Evolutionary conservation across 2,797 vertebrate genomes (phyloP).

Genomic region (Liasis olivaceus): DNA sequence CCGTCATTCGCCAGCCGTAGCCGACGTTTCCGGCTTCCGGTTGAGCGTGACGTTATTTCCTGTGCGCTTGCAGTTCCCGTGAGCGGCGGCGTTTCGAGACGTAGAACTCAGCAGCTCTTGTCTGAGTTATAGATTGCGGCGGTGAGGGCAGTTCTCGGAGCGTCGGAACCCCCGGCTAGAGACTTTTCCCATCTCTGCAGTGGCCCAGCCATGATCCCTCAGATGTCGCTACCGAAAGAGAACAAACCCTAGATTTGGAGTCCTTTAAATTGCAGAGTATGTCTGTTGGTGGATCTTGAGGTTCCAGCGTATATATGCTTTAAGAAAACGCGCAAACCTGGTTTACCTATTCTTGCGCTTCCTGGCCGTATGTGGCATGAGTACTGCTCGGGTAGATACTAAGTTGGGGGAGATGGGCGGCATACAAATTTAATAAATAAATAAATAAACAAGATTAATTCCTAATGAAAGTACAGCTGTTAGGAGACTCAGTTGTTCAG

Average conservation of each 20-base stretch:
- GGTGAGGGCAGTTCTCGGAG: too few relatives aligned
- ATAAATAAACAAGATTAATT: too few relatives aligned
- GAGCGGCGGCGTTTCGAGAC: neutral
- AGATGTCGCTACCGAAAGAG: neutral
- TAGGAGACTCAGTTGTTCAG: neutral
- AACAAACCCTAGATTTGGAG: neutral
- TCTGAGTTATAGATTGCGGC: neutral
- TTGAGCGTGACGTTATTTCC: neutral
- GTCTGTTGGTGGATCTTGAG: too few relatives aligned
- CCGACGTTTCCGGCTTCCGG: conserved; percentile 15
- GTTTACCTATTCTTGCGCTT: neutral
- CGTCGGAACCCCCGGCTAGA: neutral
- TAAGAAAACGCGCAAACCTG: neutral
- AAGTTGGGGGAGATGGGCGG: neutral
- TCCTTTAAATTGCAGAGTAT: too few relatives aligned
- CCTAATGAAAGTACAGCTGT: neutral
- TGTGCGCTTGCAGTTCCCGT: neutral
- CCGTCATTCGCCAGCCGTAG: neutral
- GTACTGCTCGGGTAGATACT: neutral
- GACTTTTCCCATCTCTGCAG: neutral
- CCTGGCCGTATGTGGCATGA: neutral
- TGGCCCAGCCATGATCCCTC: neutral
- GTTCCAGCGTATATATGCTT: too few relatives aligned
- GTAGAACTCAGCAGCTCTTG: neutral
- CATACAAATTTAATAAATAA: too few relatives aligned